Evolutionary conservation across 37 sponge, comb jelly and placozoan species (phyloP).

Genomic region (Cladorhizidae sp.): DNA sequence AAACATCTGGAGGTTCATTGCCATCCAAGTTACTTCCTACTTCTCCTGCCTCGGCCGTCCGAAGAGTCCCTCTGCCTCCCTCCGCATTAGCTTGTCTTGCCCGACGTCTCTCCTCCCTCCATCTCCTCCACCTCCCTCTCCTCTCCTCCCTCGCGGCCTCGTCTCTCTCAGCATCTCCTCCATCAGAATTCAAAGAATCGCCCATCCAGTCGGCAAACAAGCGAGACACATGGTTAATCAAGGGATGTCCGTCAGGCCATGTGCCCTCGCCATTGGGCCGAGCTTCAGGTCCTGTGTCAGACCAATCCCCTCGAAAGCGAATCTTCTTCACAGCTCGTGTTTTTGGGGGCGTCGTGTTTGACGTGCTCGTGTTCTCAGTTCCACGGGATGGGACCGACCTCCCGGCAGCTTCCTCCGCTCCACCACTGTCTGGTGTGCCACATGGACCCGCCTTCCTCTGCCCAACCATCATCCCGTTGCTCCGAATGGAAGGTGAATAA

Average conservation of each 20-base stretch:
- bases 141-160: neutral
- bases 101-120: neutral
- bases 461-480: neutral
- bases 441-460: neutral
- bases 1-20: too few relatives aligned
- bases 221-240: slow-evolving; percentile 67
- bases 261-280: slow-evolving; percentile 52
- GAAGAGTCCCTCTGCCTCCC: neutral
- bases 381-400: too few relatives aligned
- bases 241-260: neutral
- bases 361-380: neutral
- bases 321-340: slow-evolving; percentile 53
- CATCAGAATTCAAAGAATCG: slow-evolving; percentile 26
- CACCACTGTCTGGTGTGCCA: neutral
- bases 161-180: slow-evolving; percentile 1
- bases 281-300: slow-evolving; percentile 89
- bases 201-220: slow-evolving; percentile 76
- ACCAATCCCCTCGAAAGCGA: slow-evolving; percentile 90
- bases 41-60: too few relatives aligned
- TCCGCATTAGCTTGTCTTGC: neutral
- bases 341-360: neutral
- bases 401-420: neutral
- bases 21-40: too few relatives aligned
- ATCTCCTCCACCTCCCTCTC: too few relatives aligned
- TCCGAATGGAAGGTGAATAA: slow-evolving; percentile 13